phyloP scores from a whole-genome alignment of 2,797 vertebrate genomes.

The Remorina albescens region DNA sequence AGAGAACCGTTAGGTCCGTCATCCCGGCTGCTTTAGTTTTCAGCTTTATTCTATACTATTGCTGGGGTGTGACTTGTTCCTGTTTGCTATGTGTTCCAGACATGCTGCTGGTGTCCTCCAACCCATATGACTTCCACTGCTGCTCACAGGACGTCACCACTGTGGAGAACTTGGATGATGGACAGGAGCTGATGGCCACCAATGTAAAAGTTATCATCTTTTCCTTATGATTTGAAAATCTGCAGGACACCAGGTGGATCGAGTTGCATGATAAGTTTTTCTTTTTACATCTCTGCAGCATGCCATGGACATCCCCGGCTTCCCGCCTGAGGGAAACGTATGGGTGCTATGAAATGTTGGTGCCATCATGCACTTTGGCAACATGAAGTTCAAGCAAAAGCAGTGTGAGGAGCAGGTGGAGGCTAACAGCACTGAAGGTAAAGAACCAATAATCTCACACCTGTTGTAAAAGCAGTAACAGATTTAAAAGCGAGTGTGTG shows the following conservation, averaged over 20 bases:
- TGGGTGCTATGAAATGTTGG: constrained; percentile 94
- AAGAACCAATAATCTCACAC: constrained; percentile 45
- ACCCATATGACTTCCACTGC: constrained; percentile 96
- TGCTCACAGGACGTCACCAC: constrained; percentile 95
- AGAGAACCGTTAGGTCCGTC: constrained; percentile 90
- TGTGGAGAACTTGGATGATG: constrained; percentile 92
- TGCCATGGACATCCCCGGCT: constrained; percentile 95
- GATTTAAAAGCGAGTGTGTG: neutral
- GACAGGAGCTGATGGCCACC: constrained; percentile 91
- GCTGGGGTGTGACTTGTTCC: neutral
- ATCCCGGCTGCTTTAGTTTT: neutral
- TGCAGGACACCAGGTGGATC: neutral
- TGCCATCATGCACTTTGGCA: constrained; percentile 95
- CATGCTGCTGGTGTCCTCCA: constrained; percentile 94
- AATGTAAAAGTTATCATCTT: constrained; percentile 84
- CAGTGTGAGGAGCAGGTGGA: constrained; percentile 95
- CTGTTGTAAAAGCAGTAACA: neutral
- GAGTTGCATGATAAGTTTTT: neutral
- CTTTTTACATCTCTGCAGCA: constrained; percentile 74
- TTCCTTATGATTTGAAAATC: neutral
- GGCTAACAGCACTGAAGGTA: constrained; percentile 93
- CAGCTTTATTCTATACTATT: neutral
- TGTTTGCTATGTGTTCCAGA: constrained; percentile 78
- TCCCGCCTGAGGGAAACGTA: constrained; percentile 91
- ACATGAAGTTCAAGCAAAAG: constrained; percentile 98